Conservation (phyloP, 2,797 vertebrate genomes). For the Protosalanx chinensis region DNA sequence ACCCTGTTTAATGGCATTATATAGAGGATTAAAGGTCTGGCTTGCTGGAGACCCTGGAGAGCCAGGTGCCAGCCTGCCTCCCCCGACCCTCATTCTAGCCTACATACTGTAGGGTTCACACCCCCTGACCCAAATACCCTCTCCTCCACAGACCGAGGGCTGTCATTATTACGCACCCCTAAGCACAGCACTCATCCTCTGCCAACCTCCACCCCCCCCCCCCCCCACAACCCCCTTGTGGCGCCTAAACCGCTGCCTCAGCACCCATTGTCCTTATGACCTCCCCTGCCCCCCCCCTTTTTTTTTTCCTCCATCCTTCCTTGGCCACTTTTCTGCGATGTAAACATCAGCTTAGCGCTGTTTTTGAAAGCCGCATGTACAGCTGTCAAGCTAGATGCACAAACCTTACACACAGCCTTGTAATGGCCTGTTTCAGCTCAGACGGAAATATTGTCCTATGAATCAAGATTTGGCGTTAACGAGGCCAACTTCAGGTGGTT, state of each 20-base stretch:
- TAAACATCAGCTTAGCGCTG: background rate
- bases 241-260: background rate
- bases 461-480: too few relatives aligned
- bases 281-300: background rate
- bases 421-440: background rate
- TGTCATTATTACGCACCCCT: background rate
- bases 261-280: background rate
- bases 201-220: background rate
- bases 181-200: background rate
- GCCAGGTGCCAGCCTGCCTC: background rate
- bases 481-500: too few relatives aligned
- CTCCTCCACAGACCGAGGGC: background rate
- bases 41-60: too few relatives aligned
- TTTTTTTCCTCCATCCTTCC: too few relatives aligned
- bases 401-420: too few relatives aligned
- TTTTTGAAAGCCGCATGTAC: background rate
- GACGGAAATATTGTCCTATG: background rate
- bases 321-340: background rate
- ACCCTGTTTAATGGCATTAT: slow-evolving; percentile 58
- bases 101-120: background rate
- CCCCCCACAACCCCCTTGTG: background rate
- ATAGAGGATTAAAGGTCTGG: slow-evolving; percentile 51
- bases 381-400: background rate
- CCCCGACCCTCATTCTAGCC: background rate
- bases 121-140: background rate